Evolutionary conservation across 2,888 invertebrate species (phyloP), one percentile per base, ranked within the genome.

Genomic region (Keiferia lycopersicella): DNA sequence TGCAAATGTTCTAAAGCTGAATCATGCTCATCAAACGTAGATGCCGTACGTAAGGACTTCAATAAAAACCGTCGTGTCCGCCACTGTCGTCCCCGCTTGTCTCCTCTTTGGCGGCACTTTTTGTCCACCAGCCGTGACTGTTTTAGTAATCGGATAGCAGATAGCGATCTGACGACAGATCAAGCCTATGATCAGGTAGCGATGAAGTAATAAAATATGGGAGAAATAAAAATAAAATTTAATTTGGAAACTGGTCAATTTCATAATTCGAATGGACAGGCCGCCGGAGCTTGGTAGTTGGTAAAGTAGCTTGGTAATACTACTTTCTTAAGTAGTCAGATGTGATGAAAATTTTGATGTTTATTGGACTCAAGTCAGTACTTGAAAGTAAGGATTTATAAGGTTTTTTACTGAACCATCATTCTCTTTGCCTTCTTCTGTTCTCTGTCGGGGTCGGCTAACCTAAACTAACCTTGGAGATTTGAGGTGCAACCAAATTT

Each of bases 131-230:
- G 73, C 83, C 86, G 86, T 88, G 89, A 90, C 90, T 86, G 88
- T 87, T 90, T 90, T 88, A 87, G 87, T 88, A 90, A 90, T 87
- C 81, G 76, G 83, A 88, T 83, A 86, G 87, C 81, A 76, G 83
- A 88, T 83, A 86, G 79, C 79, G 82, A 86, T 84, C 81, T 83
- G 79, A 39, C 53, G 61, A 61, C 64, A 59, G 61, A 62, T 58
- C 61, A 64, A 62, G 66, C 62, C 61, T 64, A 64, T 60, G 79
- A 81, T 80, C 87, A 87, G 87, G 88, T 89, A 87, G 89, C 86
- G 73, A 81, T 84, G 81, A 78, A 81, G 81, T 81, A 82, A 86
- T 83, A 79, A 80, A 81, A 81, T 80, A 80, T 79, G 71, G 81
- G 78, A 71, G 71, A 72, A 73, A 74, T 71, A 69, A 72, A 71